Evolutionary conservation across 2,113 vertebrate species (phyloP), one percentile per base, ranked within the genome.

Genomic region (Archocentrus centrarchus): DNA sequence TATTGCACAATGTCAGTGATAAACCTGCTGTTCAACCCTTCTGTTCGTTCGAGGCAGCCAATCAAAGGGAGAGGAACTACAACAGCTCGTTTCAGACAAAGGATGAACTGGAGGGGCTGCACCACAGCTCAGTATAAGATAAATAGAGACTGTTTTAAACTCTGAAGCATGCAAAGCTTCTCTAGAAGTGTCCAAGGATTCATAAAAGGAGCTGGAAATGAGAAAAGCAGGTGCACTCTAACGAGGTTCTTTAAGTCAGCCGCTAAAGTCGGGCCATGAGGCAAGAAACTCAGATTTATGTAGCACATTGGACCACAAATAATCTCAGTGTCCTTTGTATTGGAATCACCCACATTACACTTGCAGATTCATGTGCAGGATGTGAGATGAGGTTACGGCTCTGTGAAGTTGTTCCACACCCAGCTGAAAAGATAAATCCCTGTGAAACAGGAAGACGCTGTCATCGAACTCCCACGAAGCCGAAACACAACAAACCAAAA

Each of bases 231-330:
- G 44, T 47, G 14, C 44, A 47, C 11, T 47, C 5, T 47, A 15
- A 47, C 14, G 44, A 15, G 44, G 3, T 15, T 13, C 41, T 44
- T 47, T 47, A 15, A 11, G 53, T 73, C 44, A 20, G 66, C 24
- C 0, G 0, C 44, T 73, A 3, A 73, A 30, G 3, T 2, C 30
- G 10, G 2, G 9, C 41, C 64, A 50, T 50, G 47, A 70, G 27
- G 0, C 17, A 73, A 20, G 3, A 15, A 53, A 73, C 11, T 73
- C 32, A 50, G 5, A 32, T 73, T 73, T 13, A 73, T 73, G 17
- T 13, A 10, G 66, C 44, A 73, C 0, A 47, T 47, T 47, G 15
- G 4, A 47, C 11, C 14, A 47, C 3, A 47, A 15, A 47, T 15
- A 47, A 47, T 47, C 14, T 14, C 41, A 44, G 44, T 15, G 4